These are phyloP conservation scores for Sebastes trivittatus DNA, from an alignment of 2,797 vertebrate species.

Conservation along the genomic window DNA sequence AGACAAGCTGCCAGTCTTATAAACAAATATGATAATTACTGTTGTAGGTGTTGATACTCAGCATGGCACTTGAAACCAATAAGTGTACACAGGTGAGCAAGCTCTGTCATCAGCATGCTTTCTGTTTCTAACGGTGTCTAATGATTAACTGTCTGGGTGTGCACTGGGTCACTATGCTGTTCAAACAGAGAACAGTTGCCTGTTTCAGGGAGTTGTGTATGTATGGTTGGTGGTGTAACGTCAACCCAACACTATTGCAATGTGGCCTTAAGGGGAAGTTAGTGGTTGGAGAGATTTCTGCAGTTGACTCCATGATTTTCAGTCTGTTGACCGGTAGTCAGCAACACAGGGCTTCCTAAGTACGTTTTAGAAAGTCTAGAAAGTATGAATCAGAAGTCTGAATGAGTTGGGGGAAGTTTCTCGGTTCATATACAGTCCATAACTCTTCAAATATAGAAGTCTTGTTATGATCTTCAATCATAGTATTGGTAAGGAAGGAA, in stretches of 20 bases:
- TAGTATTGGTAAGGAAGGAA: neutral
- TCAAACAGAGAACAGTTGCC: neutral
- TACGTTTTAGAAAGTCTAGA: neutral
- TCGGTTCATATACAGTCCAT: neutral
- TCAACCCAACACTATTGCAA: neutral
- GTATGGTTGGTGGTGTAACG: neutral
- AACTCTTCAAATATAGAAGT: neutral
- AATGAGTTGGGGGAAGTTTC: neutral
- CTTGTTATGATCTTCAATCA: neutral
- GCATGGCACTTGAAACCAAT: neutral
- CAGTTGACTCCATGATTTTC: neutral
- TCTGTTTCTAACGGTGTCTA: neutral
- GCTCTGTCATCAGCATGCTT: neutral
- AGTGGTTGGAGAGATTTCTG: neutral
- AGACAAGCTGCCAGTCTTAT: neutral
- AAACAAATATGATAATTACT: neutral
- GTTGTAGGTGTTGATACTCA: neutral
- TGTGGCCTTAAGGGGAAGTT: neutral
- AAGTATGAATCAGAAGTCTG: neutral
- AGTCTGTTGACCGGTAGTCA: neutral
- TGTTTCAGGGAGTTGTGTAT: neutral
- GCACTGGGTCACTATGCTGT: neutral
- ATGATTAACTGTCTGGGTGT: neutral
- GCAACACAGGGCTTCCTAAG: neutral
- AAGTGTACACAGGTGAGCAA: neutral